These are phyloP conservation scores for Furcula furcula DNA, from an alignment of 2,888 invertebrate species.

Conservation along the genomic window DNA sequence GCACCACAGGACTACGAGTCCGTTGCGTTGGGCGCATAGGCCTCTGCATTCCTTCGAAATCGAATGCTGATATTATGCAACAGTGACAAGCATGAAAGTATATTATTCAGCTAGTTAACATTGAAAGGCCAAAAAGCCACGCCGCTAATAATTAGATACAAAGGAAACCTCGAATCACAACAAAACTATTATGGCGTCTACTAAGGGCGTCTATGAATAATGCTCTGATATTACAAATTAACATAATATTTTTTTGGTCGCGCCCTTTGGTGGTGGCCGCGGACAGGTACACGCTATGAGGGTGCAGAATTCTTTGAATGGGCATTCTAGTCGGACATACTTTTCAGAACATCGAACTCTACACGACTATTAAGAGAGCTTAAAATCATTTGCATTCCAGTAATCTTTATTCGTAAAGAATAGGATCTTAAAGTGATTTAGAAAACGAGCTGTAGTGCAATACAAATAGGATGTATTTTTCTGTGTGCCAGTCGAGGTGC, in stretches of 20 bases:
- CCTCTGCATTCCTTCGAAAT: no score
- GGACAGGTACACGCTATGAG: conserved; percentile 77
- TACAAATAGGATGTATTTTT: conserved; percentile 34
- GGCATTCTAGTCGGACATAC: conserved; percentile 39
- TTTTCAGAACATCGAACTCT: conserved; percentile 28
- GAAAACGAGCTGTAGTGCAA: conserved; percentile 28
- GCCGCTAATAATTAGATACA: conserved; percentile 53
- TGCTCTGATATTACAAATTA: conserved; percentile 73
- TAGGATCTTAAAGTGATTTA: conserved; percentile 10
- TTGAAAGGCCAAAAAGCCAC: conserved; percentile 36
- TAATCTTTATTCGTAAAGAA: conserved; percentile 33
- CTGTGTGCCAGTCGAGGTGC: conserved; percentile 43
- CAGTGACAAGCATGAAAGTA: conserved; percentile 50
- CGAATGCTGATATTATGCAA: not conserved
- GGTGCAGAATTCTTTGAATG: conserved; percentile 81
- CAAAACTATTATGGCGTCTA: conserved; percentile 77
- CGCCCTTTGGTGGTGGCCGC: conserved; percentile 76
- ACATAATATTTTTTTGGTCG: conserved; percentile 78
- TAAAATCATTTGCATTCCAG: conserved; percentile 20
- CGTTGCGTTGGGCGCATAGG: no score
- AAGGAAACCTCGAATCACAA: conserved; percentile 72
- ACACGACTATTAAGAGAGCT: conserved; percentile 8
- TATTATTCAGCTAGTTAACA: conserved; percentile 43
- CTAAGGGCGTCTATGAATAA: conserved; percentile 77
- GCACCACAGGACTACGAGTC: no score